Evolutionary conservation across 1,140 invertebrate genomes (phyloP), one percentile per base, ranked within the genome.

Genomic region (Pachyrhynchus sulphureomaculatus): DNA sequence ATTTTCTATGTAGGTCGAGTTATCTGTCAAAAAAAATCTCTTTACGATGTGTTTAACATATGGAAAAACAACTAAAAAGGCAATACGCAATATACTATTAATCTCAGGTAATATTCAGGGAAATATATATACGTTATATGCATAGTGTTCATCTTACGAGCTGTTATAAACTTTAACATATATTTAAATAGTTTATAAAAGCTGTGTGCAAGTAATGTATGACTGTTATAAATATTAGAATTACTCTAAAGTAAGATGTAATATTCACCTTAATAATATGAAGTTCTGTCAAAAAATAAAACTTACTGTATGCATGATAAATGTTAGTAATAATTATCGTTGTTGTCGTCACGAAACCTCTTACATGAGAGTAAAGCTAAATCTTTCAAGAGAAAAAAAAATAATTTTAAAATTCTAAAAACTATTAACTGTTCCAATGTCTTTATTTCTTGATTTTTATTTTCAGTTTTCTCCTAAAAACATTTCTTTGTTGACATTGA

Each of bases 51-150:
- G 26, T 29, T 29, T 29, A 44, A 18, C 21, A 44, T 21, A 20
- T 44, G 21, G 9, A 15, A 44, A 18, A 9, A n/a, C 6, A 29
- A 6, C 20, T 44, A 44, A 17, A 37, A 29, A 29, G 23, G 32
- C 29, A 36, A 23, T 17, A n/a, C 2, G 53, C 53, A 56, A 56
- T 56, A 56, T 56, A 23, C 21, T 56, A 33, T 17, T 24, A 59
- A 54, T 57, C 65, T 67, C 66, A 68, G 66, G 66, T 62, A 61
- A 39, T 41, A 12, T 65, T 68, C 66, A 68, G 66, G 66, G 58
- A 67, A 48, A 37, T 61, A 48, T 59, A 47, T 26, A 15, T 39
- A 26, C 47, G 48, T 52, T 37, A 52, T 63, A 53, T 57, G 56
- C 26, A 61, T 51, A 66, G 66, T 68, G 58, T 68, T 65, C 59